These are phyloP conservation scores for Caenorhabditis latens DNA, from an alignment of 1,140 invertebrate species.

Conservation along the genomic window DNA sequence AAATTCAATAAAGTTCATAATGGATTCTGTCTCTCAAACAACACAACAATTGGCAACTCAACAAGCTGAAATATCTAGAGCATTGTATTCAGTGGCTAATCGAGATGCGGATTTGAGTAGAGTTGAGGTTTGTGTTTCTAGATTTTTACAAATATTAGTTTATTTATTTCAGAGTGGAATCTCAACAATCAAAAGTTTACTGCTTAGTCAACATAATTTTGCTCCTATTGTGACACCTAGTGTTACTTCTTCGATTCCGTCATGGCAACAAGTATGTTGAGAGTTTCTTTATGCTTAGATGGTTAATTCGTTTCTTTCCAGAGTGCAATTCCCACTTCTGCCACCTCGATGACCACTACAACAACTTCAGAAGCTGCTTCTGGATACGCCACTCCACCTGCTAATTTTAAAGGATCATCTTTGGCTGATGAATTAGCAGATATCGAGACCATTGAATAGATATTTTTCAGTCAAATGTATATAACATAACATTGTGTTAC, in stretches of 20 bases:
- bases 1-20: conserved; percentile 64
- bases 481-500: neutral
- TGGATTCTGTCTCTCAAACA: conserved; percentile 65
- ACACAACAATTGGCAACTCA: conserved; percentile 56
- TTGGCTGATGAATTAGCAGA: conserved; percentile 43
- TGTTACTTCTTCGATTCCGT: conserved; percentile 45
- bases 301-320: neutral
- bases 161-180: conserved; percentile 57
- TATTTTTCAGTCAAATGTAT: neutral
- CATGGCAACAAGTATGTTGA: conserved; percentile 14
- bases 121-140: conserved; percentile 18
- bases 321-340: conserved; percentile 30
- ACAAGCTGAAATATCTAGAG: conserved; percentile 57
- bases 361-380: conserved; percentile 30
- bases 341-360: conserved; percentile 1
- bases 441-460: conserved; percentile 33
- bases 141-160: neutral
- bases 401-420: conserved; percentile 24
- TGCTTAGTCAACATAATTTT: conserved; percentile 59
- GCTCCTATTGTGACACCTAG: conserved; percentile 57
- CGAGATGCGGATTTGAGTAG: conserved; percentile 60
- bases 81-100: conserved; percentile 47
- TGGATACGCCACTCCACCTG: conserved; percentile 43
- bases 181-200: conserved; percentile 59
- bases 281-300: too few relatives aligned